Percentiles rank a stretch among this genome's conserved stretches.
phyloP scores from a whole-genome alignment of 2,113 vertebrate genomes.

The Vulpes vulpes region DNA sequence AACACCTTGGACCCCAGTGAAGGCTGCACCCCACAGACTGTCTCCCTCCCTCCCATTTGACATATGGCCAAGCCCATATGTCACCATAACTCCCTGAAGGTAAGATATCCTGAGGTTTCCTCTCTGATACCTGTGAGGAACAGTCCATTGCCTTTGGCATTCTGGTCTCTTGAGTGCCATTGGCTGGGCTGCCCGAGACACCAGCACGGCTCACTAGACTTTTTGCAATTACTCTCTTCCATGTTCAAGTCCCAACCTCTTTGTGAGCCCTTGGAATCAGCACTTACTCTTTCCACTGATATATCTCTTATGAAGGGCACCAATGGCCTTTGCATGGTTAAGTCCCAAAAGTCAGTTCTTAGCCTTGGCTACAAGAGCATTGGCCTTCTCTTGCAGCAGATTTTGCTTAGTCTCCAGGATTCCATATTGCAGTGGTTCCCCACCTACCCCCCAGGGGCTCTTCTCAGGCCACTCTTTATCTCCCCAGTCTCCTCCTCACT shows the following conservation, averaged over 20 bases:
- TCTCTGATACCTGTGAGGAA: background rate
- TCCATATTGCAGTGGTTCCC: rapidly evolving
- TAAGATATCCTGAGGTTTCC: background rate
- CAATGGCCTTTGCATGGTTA: background rate
- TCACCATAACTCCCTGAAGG: background rate
- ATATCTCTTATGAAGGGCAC: background rate
- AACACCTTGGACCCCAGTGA: background rate
- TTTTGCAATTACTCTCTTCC: no score
- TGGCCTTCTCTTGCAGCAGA: background rate
- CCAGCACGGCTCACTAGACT: background rate
- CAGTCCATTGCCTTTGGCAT: background rate
- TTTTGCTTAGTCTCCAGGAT: background rate
- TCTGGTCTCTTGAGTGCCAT: background rate
- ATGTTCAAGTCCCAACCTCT: background rate
- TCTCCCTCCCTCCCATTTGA: background rate
- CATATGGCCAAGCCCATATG: background rate
- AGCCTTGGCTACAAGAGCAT: background rate
- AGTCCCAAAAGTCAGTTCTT: background rate
- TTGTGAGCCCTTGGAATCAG: background rate
- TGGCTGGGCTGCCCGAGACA: background rate
- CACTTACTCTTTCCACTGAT: background rate
- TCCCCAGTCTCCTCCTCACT: rapidly evolving
- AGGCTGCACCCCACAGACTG: no score
- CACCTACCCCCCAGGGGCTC: background rate
- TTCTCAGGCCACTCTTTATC: background rate